Percentiles rank a stretch among this genome's conserved stretches.
These are phyloP conservation scores for Panulirus ornatus DNA, from an alignment of 1,140 invertebrate genomes.

Conservation along the genomic window DNA sequence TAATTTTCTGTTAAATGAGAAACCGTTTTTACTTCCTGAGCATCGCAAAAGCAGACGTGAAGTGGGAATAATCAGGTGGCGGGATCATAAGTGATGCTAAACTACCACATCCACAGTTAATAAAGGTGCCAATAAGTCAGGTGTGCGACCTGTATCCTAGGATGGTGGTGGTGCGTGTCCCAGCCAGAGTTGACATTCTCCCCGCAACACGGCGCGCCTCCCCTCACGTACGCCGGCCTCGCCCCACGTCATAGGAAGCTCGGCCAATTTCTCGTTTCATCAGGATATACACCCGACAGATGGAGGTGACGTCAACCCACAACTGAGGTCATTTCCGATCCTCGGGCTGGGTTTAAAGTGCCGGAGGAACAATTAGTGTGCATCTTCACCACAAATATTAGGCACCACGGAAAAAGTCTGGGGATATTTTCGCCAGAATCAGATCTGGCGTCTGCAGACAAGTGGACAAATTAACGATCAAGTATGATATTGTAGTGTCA, in stretches of 20 bases:
- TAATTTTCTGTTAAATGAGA: too few species aligned
- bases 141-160: too few species aligned
- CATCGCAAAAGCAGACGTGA: too few species aligned
- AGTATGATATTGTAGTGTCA: conserved; percentile 49
- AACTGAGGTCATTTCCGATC: neutral
- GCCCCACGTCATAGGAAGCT: neutral
- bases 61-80: too few species aligned
- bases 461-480: conserved; percentile 46
- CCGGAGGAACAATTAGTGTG: conserved; percentile 31
- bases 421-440: conserved; percentile 14
- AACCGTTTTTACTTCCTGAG: too few species aligned
- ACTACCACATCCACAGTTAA: too few species aligned
- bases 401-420: conserved; percentile 3
- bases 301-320: neutral
- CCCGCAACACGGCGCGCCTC: neutral
- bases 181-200: neutral
- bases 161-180: too few species aligned
- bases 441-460: conserved; percentile 41
- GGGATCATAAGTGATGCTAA: too few species aligned
- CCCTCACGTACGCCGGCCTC: neutral
- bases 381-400: conserved; percentile 26
- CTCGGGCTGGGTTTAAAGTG: conserved; percentile 7
- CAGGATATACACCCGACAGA: neutral
- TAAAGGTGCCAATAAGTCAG: too few species aligned
- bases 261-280: too few species aligned